Evolutionary conservation across 2,888 invertebrate genomes (phyloP).

Genomic region (Meandrusa payeni): DNA sequence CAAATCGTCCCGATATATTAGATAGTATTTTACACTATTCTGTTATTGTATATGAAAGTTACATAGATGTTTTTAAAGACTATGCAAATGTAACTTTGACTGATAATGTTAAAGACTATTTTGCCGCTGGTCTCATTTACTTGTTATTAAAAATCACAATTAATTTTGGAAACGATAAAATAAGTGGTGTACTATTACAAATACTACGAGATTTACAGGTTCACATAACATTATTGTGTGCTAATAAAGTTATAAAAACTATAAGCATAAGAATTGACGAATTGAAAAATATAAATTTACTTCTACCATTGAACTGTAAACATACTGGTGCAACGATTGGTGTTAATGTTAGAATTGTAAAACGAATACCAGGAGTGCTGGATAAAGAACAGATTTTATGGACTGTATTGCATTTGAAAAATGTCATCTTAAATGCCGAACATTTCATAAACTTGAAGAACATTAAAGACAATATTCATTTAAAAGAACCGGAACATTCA

Average conservation of each 20-base stretch:
- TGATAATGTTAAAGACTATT: conserved; percentile 50
- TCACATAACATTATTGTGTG: conserved; percentile 46
- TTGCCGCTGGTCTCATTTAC: conserved; percentile 39
- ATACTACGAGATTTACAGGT: conserved; percentile 46
- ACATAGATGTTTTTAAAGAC: conserved; percentile 47
- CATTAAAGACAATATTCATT: conserved; percentile 26
- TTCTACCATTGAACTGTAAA: conserved; percentile 44
- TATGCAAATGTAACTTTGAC: conserved; percentile 43
- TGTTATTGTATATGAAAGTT: conserved; percentile 49
- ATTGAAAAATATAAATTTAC: conserved; percentile 42
- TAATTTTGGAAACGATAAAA: conserved; percentile 37
- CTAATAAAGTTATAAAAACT: conserved; percentile 44
- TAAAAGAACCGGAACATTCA: conserved; percentile 37
- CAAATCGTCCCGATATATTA: conserved; percentile 58
- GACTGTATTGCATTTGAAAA: conserved; percentile 47
- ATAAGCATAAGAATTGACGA: conserved; percentile 44
- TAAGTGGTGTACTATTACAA: conserved; percentile 42
- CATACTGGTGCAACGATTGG: conserved; percentile 36
- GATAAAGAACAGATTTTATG: conserved; percentile 49
- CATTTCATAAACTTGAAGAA: conserved; percentile 50
- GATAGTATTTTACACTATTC: conserved; percentile 42
- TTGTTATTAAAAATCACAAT: conserved; percentile 46
- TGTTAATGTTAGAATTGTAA: conserved; percentile 47
- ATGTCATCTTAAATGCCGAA: conserved; percentile 45
- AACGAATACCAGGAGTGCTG: conserved; percentile 50